Evolutionary conservation across 2,797 vertebrate species (phyloP), one percentile per base, ranked within the genome.

Genomic region (Labeo calbasu): DNA sequence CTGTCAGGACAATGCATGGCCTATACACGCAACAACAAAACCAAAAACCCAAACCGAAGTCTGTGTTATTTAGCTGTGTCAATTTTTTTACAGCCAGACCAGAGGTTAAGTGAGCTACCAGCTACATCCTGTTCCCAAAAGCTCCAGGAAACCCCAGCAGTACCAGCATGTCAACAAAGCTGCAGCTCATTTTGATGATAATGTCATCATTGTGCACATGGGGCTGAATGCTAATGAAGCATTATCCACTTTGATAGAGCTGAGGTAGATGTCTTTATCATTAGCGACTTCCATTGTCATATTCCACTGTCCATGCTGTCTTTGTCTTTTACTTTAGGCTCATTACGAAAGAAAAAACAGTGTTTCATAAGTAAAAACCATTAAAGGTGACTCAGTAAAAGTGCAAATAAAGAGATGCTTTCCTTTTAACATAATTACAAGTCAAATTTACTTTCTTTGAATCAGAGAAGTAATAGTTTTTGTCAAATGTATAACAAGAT

Each of bases 61-160:
- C 71, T 80, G 66, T 28, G 3, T 77, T 69, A 78, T 81, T 57
- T 79, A 77, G 73, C 84, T 43, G 21, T 76, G 55, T 82, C 84
- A 69, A 40, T 40, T 65, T 78, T 65, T 78, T 51, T 82, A 75
- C 15, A 23, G 63, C 63, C 73, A 51, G 43, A 51, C 57, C 48
- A 51, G 68, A 76, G 71, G 70, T 77, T 79, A 40, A 82, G 79
- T 51, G 65, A 77, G 86, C 87, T 75, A 83, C 89, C 77, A 81
- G 80, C 83, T 9, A 50, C 17, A 51, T 59, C 75, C 83, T 84
- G 71, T 86, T 90, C 87, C 50, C 86, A 81, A 85, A 82, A 72
- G 5, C 85, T 85, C 75, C 87, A 91, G 91, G 89, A 93, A 93
- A 92, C 88, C 87, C 88, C 88, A 76, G 85, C 85, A 89, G 86